Base-by-base conservation (phyloP, 2,113 vertebrate species). In the Opisthocomus hoazin region DNA sequence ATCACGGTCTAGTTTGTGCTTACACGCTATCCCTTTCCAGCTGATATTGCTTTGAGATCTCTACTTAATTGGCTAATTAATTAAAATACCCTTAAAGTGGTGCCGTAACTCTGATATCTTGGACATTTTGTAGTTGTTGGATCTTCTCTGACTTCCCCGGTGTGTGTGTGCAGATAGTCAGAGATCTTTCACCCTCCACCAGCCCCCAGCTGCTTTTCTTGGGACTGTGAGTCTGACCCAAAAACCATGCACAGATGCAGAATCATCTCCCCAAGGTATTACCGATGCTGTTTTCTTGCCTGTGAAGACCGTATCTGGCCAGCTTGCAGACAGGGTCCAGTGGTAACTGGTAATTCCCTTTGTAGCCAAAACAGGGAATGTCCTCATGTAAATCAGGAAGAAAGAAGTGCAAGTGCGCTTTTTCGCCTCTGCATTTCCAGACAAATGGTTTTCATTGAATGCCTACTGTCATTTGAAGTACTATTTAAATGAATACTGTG, bases 1-100 rank as follows among this genome's bases (percentile, higher is more conserved):
- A 87, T 96, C 84, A 90, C 2, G 1, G 53, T 77, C 90, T 95
- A 66, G 46, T 96, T 93, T 94, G 60, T 94, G 76, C 64, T 90
- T 75, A 63, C 56, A 82, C 2, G 0, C 37, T 78, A 48, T 64
- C 51, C 45, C 48, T 81, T 93, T 92, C 92, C 69, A 95, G 83
- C 34, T 90, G 64, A 84, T 34, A 60, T 27, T 90, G 68, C 65
- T 96, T 81, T 76, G 34, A 81, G 60, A 82, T 82, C 1, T n/a
- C n/a, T n/a, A n/a, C n/a, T n/a, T n/a, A n/a, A n/a, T n/a, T n/a
- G n/a, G 53, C 58, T 80, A 78, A 93, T 88, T 95, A 93, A 93
- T 87, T 91, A 93, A 95, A 93, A 69, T 50, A 53, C 34, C 27
- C 32, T 94, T 24, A 50, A 74, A 65, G 30, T 86, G n/a, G 27